phyloP scores from a whole-genome alignment of 2,113 vertebrate species.

The Gallinago undulata region DNA sequence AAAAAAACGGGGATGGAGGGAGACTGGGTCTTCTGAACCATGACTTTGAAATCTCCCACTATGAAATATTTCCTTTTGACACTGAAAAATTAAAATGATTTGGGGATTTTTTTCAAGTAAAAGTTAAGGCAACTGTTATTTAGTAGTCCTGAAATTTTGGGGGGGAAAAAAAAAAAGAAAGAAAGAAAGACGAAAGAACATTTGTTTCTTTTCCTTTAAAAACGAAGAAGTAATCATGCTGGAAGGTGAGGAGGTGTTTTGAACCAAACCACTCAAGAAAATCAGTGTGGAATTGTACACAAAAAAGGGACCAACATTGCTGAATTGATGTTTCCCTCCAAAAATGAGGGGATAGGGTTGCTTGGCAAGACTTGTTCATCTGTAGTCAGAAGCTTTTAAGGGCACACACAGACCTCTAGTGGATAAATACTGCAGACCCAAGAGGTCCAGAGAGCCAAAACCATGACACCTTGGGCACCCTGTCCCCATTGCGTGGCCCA shows the following conservation, averaged over 20 bases:
- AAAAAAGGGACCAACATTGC: neutral
- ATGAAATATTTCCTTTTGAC: neutral
- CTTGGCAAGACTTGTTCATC: neutral
- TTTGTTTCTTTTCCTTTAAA: neutral
- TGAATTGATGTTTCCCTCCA: neutral
- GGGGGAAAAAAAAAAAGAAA: no score
- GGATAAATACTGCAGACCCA: neutral
- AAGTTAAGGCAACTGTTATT: neutral
- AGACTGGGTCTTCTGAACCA: neutral
- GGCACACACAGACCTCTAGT: neutral
- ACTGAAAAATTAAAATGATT: neutral
- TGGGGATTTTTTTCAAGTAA: neutral
- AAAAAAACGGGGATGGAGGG: neutral
- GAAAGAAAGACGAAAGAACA: no score
- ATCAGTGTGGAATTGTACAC: neutral
- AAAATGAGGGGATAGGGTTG: neutral
- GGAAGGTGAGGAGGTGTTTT: neutral
- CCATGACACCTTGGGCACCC: accelerated
- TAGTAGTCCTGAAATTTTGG: neutral
- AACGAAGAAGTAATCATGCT: neutral
- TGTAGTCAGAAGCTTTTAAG: neutral
- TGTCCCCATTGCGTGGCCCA: accelerated
- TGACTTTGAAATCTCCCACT: neutral
- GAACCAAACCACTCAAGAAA: neutral
- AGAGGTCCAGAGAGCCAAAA: neutral